These are phyloP conservation scores for Contarinia nasturtii DNA, from an alignment of 1,140 invertebrate genomes.

Conservation along the genomic window DNA sequence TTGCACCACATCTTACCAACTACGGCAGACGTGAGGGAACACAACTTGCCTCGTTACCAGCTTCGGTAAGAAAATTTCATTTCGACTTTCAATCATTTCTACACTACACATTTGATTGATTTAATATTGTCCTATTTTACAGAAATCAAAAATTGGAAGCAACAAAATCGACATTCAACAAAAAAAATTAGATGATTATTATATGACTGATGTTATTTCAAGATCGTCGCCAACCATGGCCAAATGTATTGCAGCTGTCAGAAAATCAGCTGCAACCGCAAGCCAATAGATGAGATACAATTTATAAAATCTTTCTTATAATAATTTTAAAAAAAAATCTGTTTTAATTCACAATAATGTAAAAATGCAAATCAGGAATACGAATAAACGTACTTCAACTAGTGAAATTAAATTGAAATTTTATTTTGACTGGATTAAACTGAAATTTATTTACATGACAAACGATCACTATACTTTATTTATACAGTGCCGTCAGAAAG, in stretches of 20 bases:
- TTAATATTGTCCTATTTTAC: slow-evolving; percentile 13
- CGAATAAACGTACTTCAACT: no score
- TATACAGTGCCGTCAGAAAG: no score
- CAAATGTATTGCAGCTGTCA: slow-evolving; percentile 83
- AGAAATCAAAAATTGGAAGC: slow-evolving; percentile 24
- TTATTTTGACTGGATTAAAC: no score
- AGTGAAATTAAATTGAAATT: no score
- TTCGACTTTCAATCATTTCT: slow-evolving; percentile 3
- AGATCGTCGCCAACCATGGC: slow-evolving; percentile 97
- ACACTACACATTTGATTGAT: not conserved
- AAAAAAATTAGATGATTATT: slow-evolving; percentile 81
- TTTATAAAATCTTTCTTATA: no score
- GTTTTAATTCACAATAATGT: no score
- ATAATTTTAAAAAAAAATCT: no score
- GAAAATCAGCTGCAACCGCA: slow-evolving; percentile 28
- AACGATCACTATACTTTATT: no score
- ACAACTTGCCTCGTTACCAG: slow-evolving; percentile 47
- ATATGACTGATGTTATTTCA: slow-evolving; percentile 93
- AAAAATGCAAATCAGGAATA: no score
- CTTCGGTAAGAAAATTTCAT: slow-evolving; percentile 33
- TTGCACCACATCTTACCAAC: slow-evolving; percentile 73
- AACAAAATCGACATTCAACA: slow-evolving; percentile 50
- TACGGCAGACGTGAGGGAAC: slow-evolving; percentile 69
- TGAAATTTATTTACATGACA: no score
- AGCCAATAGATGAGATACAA: not conserved